Evolutionary conservation across 1,140 invertebrate species (phyloP).

Genomic region (Lerema accius): DNA sequence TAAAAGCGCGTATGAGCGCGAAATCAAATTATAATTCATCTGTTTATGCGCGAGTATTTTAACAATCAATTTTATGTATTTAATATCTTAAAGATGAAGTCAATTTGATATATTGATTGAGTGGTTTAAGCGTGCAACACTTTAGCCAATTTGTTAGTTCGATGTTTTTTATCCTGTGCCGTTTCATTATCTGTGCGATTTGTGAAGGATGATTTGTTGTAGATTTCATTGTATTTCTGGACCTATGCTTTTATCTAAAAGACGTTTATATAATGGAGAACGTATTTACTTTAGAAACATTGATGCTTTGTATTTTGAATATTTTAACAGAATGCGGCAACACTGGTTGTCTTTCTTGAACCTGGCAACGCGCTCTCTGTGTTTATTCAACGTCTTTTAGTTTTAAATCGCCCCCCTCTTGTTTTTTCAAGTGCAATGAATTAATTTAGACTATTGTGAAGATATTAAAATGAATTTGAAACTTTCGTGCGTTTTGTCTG

Average conservation of each 20-base stretch:
- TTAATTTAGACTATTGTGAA: slow-evolving; percentile 75
- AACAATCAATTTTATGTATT: no score
- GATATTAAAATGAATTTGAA: slow-evolving; percentile 81
- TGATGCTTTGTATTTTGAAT: not conserved
- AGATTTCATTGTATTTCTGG: slow-evolving; percentile 26
- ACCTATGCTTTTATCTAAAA: slow-evolving; percentile 22
- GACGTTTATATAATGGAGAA: slow-evolving; percentile 5
- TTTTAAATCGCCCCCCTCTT: slow-evolving; percentile 52
- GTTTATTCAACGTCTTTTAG: slow-evolving; percentile 14
- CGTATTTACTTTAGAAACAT: not conserved
- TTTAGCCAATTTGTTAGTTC: slow-evolving; percentile 15
- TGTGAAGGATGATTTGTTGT: slow-evolving; percentile 23
- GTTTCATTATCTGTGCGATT: slow-evolving; percentile 35
- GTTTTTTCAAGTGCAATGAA: slow-evolving; percentile 50
- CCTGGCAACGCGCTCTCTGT: slow-evolving; percentile 32
- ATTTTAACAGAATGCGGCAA: not conserved
- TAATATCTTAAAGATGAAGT: no score
- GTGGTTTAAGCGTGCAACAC: slow-evolving; percentile 12
- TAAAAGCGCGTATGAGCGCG: not conserved
- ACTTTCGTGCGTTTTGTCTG: slow-evolving; percentile 73
- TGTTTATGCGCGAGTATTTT: no score
- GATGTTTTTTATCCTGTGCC: slow-evolving; percentile 23
- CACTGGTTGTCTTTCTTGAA: slow-evolving; percentile 18
- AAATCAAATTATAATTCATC: no score
- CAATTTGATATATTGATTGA: no score